A percentile compares a stretch with the other conserved stretches of the same genome.
Evolutionary conservation across 2,797 vertebrate genomes (phyloP).

Genomic region (Neosalanx taihuensis): DNA sequence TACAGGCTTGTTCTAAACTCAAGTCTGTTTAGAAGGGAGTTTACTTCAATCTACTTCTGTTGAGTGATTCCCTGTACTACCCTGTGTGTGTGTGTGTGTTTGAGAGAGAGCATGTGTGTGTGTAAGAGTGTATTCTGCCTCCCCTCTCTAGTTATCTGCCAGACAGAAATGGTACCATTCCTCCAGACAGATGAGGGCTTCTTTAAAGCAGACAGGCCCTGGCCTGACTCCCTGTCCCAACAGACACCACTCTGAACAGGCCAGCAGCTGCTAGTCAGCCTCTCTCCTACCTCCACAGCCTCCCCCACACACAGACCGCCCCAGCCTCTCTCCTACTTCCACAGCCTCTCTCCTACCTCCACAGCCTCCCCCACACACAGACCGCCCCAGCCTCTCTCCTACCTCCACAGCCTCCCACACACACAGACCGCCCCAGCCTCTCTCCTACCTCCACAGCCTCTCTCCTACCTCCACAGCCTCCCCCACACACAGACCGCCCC

Average conservation of each 20-base stretch:
- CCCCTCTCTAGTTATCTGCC: slow-evolving; percentile 41
- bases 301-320: not conserved
- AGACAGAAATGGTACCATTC: slow-evolving; percentile 51
- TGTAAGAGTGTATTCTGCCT: not conserved
- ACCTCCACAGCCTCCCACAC: not conserved
- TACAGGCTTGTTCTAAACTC: slow-evolving; percentile 31
- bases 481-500: not conserved
- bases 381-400: not conserved
- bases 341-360: not conserved
- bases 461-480: no score
- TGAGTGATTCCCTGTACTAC: slow-evolving; percentile 4
- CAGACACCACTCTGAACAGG: slow-evolving; percentile 24
- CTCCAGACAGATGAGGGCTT: slow-evolving; percentile 48
- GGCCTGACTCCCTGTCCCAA: slow-evolving; percentile 20
- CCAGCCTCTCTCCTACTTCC: no score
- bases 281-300: not conserved
- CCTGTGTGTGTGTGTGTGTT: not conserved
- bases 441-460: not conserved
- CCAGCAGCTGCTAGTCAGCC: not conserved
- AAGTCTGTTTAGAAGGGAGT: slow-evolving; percentile 33
- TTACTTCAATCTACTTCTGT: slow-evolving; percentile 27
- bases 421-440: not conserved
- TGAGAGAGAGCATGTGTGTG: not conserved
- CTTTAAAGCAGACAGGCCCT: slow-evolving; percentile 25
- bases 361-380: not conserved